Percentiles rank a stretch among this genome's conserved stretches.
Evolutionary conservation across 2,888 invertebrate species (phyloP).

Genomic region (Miltochrista miniata): DNA sequence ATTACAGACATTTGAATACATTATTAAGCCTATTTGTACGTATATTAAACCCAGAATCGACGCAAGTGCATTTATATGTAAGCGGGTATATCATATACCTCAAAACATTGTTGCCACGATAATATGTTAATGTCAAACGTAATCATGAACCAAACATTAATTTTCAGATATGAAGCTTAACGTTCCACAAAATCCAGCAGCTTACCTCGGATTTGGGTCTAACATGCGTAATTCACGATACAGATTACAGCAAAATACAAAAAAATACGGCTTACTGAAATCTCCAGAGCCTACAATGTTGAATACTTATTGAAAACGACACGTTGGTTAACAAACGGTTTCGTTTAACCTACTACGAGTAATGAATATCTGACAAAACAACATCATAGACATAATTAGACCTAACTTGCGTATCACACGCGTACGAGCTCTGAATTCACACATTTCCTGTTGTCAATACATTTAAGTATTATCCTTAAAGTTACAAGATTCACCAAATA

Average conservation of each 20-base stretch:
- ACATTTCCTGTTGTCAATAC: constrained; percentile 36
- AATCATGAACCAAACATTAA: constrained; percentile 5
- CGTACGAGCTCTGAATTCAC: constrained; percentile 43
- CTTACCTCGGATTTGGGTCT: constrained; percentile 16
- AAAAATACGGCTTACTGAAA: constrained; percentile 39
- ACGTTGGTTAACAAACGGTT: constrained; percentile 54
- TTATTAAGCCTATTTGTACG: constrained; percentile 8
- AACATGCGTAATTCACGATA: constrained; percentile 22
- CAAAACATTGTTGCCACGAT: background rate
- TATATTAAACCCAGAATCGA: constrained; percentile 15
- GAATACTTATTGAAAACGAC: constrained; percentile 57
- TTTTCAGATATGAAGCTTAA: constrained; percentile 5
- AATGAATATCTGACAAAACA: constrained; percentile 39
- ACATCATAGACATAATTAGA: constrained; percentile 33
- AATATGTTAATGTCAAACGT: background rate
- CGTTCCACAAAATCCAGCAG: background rate
- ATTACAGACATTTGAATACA: constrained; percentile 20
- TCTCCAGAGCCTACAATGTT: constrained; percentile 31
- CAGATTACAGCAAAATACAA: constrained; percentile 26
- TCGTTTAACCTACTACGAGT: constrained; percentile 55
- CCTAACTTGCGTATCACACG: constrained; percentile 29
- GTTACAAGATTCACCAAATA: constrained; percentile 34
- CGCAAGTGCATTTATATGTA: background rate
- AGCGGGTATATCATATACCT: no score
- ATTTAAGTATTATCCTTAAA: constrained; percentile 37